Conservation (phyloP, 1,140 invertebrate genomes). For the Gryon sp. region DNA sequence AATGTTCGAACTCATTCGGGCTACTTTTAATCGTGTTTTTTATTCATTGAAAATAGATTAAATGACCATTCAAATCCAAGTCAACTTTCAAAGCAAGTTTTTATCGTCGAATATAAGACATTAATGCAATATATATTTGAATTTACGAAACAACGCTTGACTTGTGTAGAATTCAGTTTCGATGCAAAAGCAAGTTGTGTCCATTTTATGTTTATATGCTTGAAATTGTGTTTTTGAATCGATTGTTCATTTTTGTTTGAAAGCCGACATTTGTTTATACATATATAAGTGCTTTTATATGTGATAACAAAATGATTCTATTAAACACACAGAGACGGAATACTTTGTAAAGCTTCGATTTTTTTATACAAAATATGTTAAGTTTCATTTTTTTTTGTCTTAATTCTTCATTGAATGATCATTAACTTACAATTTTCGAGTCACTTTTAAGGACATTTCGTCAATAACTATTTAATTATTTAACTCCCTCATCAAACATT, state of each 20-base stretch:
- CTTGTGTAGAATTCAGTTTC: too few species aligned
- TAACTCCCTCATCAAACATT: constrained; percentile 69
- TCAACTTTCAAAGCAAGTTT: too few species aligned
- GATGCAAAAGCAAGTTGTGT: too few species aligned
- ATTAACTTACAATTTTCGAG: constrained; percentile 24
- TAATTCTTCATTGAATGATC: background rate
- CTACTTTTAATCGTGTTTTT: constrained; percentile 15
- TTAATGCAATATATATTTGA: too few species aligned
- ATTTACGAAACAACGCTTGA: too few species aligned
- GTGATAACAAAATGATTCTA: constrained; percentile 77
- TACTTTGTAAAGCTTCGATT: constrained; percentile 75
- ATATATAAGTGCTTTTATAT: constrained; percentile 79
- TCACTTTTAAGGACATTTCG: constrained; percentile 60
- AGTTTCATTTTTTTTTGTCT: constrained; percentile 10
- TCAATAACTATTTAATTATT: constrained; percentile 76
- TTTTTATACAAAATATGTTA: constrained; percentile 76
- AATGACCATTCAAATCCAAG: too few species aligned
- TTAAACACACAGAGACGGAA: constrained; percentile 73
- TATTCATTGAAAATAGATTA: background rate
- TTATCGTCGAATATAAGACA: too few species aligned
- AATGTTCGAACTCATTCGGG: too few species aligned
- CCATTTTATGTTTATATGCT: too few species aligned
- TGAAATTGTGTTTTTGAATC: too few species aligned
- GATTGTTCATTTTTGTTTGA: too few species aligned
- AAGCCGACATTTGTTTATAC: constrained; percentile 70